Evolutionary conservation across 2,113 vertebrate genomes (phyloP).

Genomic region (Syrrhaptes paradoxus): DNA sequence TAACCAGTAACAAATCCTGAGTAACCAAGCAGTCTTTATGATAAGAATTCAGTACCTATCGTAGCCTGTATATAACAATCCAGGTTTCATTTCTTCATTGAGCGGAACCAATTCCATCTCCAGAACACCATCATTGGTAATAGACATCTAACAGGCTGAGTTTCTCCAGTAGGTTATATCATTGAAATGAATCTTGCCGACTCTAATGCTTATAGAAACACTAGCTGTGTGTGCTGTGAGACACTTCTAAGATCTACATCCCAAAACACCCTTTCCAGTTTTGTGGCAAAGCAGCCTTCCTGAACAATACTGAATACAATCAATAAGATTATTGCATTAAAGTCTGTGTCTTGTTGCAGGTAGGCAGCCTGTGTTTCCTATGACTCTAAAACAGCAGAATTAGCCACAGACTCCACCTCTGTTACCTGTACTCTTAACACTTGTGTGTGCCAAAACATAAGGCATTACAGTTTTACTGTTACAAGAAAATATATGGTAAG

Average conservation of each 20-base stretch:
- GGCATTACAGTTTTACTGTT: background rate
- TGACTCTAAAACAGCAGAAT: background rate
- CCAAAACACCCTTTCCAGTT: background rate
- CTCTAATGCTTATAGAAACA: slow-evolving; percentile 19
- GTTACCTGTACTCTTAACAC: background rate
- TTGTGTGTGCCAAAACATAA: background rate
- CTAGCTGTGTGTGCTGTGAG: background rate
- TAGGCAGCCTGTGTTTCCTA: background rate
- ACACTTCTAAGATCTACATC: background rate
- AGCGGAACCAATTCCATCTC: background rate
- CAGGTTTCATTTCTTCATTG: background rate
- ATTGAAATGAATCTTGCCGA: slow-evolving; percentile 29
- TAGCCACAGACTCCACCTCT: background rate
- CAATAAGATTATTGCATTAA: background rate
- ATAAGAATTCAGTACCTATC: background rate
- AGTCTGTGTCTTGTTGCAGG: background rate
- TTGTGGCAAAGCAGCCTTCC: background rate
- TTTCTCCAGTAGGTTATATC: background rate
- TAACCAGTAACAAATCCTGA: background rate
- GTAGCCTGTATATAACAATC: background rate
- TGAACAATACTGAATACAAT: background rate
- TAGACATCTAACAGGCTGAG: background rate
- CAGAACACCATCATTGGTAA: background rate
- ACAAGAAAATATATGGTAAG: background rate
- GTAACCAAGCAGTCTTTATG: background rate